A percentile compares a stretch with the other conserved stretches of the same genome.
Conservation (phyloP, 2,888 invertebrate species). For the Glaucopsyche alexis region DNA sequence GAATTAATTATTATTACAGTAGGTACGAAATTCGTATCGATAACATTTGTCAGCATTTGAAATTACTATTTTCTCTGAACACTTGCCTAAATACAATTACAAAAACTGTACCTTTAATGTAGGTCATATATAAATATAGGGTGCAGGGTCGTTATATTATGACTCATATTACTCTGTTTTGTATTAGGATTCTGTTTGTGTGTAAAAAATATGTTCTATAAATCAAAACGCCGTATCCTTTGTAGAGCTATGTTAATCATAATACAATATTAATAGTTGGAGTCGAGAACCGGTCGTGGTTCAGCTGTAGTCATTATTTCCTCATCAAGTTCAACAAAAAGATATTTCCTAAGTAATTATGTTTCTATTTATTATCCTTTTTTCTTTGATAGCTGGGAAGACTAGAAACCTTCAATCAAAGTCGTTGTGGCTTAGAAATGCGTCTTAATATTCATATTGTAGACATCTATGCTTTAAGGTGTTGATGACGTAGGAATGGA, state of each 20-base stretch:
- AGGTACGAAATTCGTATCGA: neutral
- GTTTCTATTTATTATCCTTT: constrained; percentile 35
- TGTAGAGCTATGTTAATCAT: constrained; percentile 29
- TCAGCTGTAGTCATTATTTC: constrained; percentile 41
- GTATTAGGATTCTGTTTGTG: constrained; percentile 21
- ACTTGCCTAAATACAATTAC: too few species aligned
- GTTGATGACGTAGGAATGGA: neutral
- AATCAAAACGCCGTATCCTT: constrained; percentile 27
- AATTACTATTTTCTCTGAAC: too few species aligned
- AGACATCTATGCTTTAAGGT: neutral
- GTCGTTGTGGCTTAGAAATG: constrained; percentile 12
- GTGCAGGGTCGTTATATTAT: neutral
- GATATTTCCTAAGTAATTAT: constrained; percentile 37
- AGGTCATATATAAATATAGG: neutral
- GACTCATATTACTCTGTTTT: constrained; percentile 5
- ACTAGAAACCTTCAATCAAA: constrained; percentile 20
- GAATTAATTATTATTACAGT: neutral
- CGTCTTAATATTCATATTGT: neutral
- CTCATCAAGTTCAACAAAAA: constrained; percentile 42
- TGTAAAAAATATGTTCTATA: constrained; percentile 27
- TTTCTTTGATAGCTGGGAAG: constrained; percentile 17
- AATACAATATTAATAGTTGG: constrained; percentile 32
- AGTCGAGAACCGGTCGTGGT: constrained; percentile 37
- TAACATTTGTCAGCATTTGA: too few species aligned
- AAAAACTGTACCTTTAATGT: too few species aligned